These are phyloP conservation scores for Lepidotrigona ventralis DNA, from an alignment of 1,140 invertebrate species.

Conservation along the genomic window DNA sequence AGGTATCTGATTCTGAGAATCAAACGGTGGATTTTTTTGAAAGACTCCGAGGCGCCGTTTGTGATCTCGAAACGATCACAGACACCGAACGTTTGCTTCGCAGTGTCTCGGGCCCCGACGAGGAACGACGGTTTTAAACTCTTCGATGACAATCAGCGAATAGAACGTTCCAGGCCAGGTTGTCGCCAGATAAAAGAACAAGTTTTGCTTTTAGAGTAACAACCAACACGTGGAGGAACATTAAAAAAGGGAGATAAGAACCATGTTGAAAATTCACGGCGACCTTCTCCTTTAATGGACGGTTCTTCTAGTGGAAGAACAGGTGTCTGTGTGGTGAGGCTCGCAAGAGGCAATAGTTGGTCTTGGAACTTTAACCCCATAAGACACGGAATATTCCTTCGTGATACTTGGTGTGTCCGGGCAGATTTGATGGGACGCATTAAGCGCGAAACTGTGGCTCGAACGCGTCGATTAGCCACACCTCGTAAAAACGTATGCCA, in stretches of 20 bases:
- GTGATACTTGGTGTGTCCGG: conserved; percentile 30
- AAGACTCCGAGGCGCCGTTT: neutral
- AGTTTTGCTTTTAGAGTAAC: conserved; percentile 41
- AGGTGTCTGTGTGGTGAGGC: conserved; percentile 10
- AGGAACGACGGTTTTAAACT: neutral
- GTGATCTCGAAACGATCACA: no score
- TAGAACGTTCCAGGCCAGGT: conserved; percentile 9
- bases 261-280: neutral
- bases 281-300: neutral
- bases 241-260: neutral
- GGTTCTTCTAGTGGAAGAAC: neutral
- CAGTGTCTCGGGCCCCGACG: neutral
- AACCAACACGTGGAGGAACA: neutral
- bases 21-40: neutral
- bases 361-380: conserved; percentile 50
- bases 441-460: conserved; percentile 44
- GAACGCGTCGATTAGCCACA: conserved; percentile 61
- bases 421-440: conserved; percentile 65
- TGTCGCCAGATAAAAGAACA: conserved; percentile 19
- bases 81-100: no score
- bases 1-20: neutral
- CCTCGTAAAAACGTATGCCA: conserved; percentile 62
- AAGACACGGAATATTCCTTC: conserved; percentile 22
- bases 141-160: neutral
- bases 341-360: conserved; percentile 26